A percentile compares a stretch with the other conserved stretches of the same genome.
phyloP scores from a whole-genome alignment of 2,888 invertebrate genomes.

The Polylopha cassiicola region DNA sequence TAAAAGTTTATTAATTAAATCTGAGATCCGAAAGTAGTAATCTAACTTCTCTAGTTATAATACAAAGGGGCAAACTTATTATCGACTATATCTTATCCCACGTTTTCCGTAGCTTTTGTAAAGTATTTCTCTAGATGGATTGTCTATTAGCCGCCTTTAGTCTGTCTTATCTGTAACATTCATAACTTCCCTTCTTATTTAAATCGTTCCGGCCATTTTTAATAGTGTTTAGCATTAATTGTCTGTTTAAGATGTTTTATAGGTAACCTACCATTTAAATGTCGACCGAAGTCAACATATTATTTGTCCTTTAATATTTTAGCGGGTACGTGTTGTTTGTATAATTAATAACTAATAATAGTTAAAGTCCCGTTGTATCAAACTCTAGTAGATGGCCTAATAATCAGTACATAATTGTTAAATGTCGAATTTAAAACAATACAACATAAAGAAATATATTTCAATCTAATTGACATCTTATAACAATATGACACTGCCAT shows the following conservation, averaged over 20 bases:
- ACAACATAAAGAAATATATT: conserved; percentile 1
- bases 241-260: conserved; percentile 27
- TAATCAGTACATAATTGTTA: conserved; percentile 5
- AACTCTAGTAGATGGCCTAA: conserved; percentile 12
- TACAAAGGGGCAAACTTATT: no score
- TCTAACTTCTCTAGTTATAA: no score
- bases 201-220: conserved; percentile 73
- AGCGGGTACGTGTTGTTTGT: conserved; percentile 7
- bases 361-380: not conserved
- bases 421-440: conserved; percentile 5
- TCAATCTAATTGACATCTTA: conserved; percentile 21
- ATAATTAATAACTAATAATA: conserved; percentile 2
- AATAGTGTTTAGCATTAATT: conserved; percentile 56
- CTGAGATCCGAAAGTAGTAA: no score
- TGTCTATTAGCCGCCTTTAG: conserved; percentile 16
- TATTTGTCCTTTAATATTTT: conserved; percentile 1
- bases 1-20: no score
- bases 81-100: no score
- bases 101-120: conserved; percentile 15
- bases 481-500: conserved; percentile 40
- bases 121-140: conserved; percentile 18
- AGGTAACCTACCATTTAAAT: conserved; percentile 26
- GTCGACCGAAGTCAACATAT: conserved; percentile 18
- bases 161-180: conserved; percentile 18
- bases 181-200: conserved; percentile 46